Conservation (phyloP, 2,797 vertebrate species). For the Pangasius sanitwongsei region DNA sequence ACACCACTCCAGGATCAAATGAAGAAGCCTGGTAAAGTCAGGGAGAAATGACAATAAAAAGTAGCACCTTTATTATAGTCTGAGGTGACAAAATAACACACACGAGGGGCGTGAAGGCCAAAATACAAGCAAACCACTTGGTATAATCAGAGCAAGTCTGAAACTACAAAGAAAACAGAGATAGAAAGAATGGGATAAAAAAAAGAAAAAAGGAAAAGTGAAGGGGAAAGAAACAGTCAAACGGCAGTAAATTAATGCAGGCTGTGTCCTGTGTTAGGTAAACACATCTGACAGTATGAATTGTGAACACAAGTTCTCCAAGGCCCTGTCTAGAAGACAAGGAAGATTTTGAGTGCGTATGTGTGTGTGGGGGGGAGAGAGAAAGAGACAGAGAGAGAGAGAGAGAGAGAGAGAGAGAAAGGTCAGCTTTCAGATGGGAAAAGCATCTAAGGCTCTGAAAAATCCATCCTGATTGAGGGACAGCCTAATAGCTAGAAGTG, state of each 20-base stretch:
- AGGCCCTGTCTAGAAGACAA: constrained; percentile 23
- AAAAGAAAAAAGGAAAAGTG: neutral
- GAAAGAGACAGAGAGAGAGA: constrained; percentile 38
- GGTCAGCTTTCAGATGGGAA: constrained; percentile 58
- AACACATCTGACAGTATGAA: constrained; percentile 37
- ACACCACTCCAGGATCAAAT: neutral
- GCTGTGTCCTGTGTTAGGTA: constrained; percentile 34
- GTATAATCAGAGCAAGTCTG: neutral
- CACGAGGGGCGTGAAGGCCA: neutral
- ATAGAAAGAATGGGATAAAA: neutral
- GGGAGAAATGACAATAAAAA: constrained; percentile 2
- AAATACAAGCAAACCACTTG: neutral
- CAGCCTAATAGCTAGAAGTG: constrained; percentile 35
- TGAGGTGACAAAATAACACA: neutral
- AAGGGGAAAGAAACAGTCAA: constrained; percentile 11
- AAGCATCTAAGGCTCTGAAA: constrained; percentile 60
- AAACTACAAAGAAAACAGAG: neutral
- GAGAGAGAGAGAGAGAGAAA: constrained; percentile 36
- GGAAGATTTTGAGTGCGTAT: constrained; percentile 22
- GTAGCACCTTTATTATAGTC: constrained; percentile 2
- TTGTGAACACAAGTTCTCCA: constrained; percentile 39
- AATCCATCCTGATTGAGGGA: constrained; percentile 44
- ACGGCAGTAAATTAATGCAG: constrained; percentile 36
- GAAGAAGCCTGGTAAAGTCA: neutral
- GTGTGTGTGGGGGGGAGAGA: neutral